Conservation (phyloP, 2,797 vertebrate genomes). For the Sciurus carolinensis region DNA sequence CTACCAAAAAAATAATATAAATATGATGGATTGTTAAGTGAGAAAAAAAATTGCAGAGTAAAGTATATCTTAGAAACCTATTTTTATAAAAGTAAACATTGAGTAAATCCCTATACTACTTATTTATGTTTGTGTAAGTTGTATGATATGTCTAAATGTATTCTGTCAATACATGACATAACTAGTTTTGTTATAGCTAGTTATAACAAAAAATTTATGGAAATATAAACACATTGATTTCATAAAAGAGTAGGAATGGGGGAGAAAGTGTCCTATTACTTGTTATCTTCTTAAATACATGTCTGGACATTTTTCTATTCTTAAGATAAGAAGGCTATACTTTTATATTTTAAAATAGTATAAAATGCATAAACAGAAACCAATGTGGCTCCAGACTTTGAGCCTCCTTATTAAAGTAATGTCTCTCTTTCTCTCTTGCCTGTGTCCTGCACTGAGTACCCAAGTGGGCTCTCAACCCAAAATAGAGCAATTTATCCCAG, state of each 20-base stretch:
- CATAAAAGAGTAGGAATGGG: conserved; percentile 2
- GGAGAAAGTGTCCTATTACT: background rate
- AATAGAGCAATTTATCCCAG: background rate
- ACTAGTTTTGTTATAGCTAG: no score
- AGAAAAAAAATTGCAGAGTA: conserved; percentile 50
- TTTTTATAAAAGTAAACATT: conserved; percentile 48
- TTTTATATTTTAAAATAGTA: conserved; percentile 12
- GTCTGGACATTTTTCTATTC: background rate
- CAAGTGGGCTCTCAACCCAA: background rate
- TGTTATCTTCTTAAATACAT: conserved; percentile 23
- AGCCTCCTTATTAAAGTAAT: background rate
- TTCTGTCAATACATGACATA: no score
- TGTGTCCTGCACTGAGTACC: background rate
- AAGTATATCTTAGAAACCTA: background rate
- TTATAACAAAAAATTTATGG: background rate
- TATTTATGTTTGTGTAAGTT: background rate
- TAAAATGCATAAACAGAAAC: background rate
- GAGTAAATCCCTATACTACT: background rate
- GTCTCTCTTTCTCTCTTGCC: background rate
- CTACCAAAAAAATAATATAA: conserved; percentile 43
- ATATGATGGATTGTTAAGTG: conserved; percentile 29
- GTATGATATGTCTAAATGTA: no score
- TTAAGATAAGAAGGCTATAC: background rate
- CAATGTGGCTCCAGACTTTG: background rate
- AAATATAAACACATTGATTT: conserved; percentile 22